These are phyloP conservation scores for Piaya cayana DNA, from an alignment of 2,113 vertebrate species.

Conservation along the genomic window DNA sequence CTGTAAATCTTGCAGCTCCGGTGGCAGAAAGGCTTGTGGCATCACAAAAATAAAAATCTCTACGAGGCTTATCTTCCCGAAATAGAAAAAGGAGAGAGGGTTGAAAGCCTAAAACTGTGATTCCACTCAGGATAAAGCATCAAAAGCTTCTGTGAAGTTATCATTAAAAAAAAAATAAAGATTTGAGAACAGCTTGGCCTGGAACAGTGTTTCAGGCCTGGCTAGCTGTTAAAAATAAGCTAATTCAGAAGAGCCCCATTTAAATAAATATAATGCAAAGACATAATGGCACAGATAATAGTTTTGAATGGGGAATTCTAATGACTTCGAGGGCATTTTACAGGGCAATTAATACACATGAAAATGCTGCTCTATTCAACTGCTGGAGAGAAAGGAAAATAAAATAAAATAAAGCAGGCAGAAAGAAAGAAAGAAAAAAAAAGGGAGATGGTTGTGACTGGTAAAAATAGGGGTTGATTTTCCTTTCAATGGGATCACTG, in stretches of 20 bases:
- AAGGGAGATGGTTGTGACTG: constrained; percentile 63
- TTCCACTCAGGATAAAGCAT: background rate
- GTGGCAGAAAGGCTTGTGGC: background rate
- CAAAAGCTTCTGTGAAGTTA: constrained; percentile 29
- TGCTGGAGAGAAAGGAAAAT: constrained; percentile 51
- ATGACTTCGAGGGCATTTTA: constrained; percentile 80
- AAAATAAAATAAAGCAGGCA: constrained; percentile 35
- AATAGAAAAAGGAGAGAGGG: background rate
- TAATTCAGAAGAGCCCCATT: constrained; percentile 80
- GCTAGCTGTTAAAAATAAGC: constrained; percentile 82
- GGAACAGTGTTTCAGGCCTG: constrained; percentile 77
- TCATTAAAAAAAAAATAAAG: constrained; percentile 39
- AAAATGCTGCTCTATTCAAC: constrained; percentile 64
- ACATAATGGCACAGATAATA: constrained; percentile 83
- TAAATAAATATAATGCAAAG: constrained; percentile 84
- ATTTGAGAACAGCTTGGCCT: constrained; percentile 69
- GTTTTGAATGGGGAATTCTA: constrained; percentile 83
- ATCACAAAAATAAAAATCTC: background rate
- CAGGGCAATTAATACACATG: constrained; percentile 81
- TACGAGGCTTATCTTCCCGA: background rate
- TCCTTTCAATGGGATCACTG: constrained; percentile 78
- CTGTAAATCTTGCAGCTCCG: background rate
- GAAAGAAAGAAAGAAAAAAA: constrained; percentile 46
- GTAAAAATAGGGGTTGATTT: constrained; percentile 83
- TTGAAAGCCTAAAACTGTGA: background rate